Evolutionary conservation across 53 echinoderm and acorn worm genomes (phyloP).

Genomic region (Holothuria scabra): DNA sequence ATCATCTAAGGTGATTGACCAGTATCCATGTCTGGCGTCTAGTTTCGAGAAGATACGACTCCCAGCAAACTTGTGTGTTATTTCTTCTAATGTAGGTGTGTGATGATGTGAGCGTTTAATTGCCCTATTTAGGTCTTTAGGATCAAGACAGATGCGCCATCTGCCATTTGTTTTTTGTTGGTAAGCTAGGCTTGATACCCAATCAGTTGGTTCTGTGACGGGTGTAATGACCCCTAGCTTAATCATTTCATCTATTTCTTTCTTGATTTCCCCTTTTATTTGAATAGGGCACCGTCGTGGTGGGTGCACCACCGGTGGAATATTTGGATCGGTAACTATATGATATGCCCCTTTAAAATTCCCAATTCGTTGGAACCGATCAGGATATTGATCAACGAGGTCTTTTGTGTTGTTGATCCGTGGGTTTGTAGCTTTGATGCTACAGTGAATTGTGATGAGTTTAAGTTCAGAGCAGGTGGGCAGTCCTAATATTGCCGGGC

Average conservation of each 20-base stretch:
- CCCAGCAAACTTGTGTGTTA: no score
- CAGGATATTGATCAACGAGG: constrained; percentile 25
- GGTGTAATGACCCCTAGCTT: constrained; percentile 33
- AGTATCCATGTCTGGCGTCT: no score
- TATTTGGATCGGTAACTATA: not conserved
- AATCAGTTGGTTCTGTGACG: constrained; percentile 51
- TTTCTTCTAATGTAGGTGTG: no score
- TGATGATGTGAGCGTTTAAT: no score
- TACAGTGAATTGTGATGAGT: constrained; percentile 8
- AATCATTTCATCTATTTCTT: constrained; percentile 56
- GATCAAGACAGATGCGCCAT: no score
- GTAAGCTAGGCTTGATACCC: constrained; percentile 51
- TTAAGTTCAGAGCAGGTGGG: not conserved
- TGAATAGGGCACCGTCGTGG: constrained; percentile 47
- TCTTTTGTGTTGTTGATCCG: constrained; percentile 37
- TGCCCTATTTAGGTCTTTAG: no score
- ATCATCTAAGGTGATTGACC: no score
- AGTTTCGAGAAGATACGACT: no score
- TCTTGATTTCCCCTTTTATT: constrained; percentile 59
- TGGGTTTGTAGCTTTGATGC: not conserved
- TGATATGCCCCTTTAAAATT: constrained; percentile 22
- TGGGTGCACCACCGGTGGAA: constrained; percentile 41
- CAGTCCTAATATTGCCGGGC: constrained; percentile 27
- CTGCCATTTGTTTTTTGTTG: constrained; percentile 47
- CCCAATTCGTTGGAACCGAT: constrained; percentile 54